Evolutionary conservation across 2,797 vertebrate genomes (phyloP), one percentile per base, ranked within the genome.

Genomic region (Podarcis lilfordi): DNA sequence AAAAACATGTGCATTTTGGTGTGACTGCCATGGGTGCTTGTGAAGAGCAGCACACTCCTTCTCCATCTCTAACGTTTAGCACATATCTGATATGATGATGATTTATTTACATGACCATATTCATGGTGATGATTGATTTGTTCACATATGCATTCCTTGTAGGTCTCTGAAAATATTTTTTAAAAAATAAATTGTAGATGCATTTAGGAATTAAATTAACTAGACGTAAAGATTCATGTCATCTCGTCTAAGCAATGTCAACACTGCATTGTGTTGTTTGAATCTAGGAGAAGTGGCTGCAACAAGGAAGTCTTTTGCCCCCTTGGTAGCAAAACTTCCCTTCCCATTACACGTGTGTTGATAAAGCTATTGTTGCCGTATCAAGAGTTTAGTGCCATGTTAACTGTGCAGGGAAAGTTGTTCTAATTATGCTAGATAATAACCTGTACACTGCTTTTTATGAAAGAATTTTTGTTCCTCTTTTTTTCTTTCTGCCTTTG

Each of bases 401-500:
- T 80, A 55, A 61, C 21, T 83, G 55, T 74, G 83, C 61, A 76
- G 72, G 55, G 21, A 69, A 84, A 91, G 85, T 86, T 74, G 68
- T 66, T 45, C 25, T 76, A 13, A 76, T 81, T 66, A n/a, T 13
- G 37, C 27, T 68, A 81, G 29, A 75, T 72, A 82, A 76, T 68
- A 45, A 64, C n/a, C 69, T 80, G 15, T 61, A 32, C 19, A 19
- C 32, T 50, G 11, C 40, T 72, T 35, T 68, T 84, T 89, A 40
- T 64, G 50, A 69, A 87, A 86, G 78, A 87, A 88, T 68, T 55
- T 78, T 88, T 89, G 69, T 50, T 40, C 29, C n/a, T 21, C 29
- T n/a, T 76, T 27, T 37, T 55, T 86, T 64, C 76, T 69, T 71
- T 50, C 55, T 50, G 2, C 13, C 45, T 85, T 86, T 86, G 55